phyloP scores from a whole-genome alignment of 2,797 vertebrate genomes.

The Ctenopoma multispine region DNA sequence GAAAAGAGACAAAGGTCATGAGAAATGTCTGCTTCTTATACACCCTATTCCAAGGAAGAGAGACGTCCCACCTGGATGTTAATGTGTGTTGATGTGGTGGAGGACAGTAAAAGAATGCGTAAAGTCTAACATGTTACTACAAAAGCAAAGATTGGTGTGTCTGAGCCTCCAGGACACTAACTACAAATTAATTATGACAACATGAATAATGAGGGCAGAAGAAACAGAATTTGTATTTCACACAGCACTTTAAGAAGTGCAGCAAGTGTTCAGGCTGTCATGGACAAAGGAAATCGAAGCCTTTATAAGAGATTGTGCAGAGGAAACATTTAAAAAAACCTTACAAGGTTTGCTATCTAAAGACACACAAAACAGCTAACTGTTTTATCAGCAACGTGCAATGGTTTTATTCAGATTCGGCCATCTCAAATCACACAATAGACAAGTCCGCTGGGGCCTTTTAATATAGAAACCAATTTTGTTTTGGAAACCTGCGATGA shows the following conservation, averaged over 20 bases:
- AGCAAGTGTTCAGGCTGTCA: background rate
- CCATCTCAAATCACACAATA: constrained; percentile 9
- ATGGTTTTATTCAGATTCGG: constrained; percentile 13
- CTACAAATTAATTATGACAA: background rate
- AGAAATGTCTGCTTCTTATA: background rate
- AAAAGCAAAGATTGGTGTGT: background rate
- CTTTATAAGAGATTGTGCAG: background rate
- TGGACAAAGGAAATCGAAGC: background rate
- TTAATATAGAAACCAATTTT: constrained; percentile 17
- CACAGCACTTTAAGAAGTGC: background rate
- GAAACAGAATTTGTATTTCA: background rate
- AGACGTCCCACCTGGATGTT: background rate
- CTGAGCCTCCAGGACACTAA: background rate
- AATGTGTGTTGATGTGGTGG: background rate
- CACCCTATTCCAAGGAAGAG: background rate
- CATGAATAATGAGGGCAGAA: background rate
- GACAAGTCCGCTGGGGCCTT: constrained; percentile 10
- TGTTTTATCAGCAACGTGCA: constrained; percentile 15
- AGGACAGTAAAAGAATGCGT: background rate
- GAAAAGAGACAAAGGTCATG: background rate
- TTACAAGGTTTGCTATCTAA: background rate
- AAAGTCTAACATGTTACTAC: background rate
- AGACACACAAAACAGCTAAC: too few species aligned
- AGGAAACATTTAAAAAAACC: background rate
- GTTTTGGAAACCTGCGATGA: constrained; percentile 31